Base-by-base conservation (phyloP, 92 coral and sea anemone species). In the Isaurus tuberculatus region DNA sequence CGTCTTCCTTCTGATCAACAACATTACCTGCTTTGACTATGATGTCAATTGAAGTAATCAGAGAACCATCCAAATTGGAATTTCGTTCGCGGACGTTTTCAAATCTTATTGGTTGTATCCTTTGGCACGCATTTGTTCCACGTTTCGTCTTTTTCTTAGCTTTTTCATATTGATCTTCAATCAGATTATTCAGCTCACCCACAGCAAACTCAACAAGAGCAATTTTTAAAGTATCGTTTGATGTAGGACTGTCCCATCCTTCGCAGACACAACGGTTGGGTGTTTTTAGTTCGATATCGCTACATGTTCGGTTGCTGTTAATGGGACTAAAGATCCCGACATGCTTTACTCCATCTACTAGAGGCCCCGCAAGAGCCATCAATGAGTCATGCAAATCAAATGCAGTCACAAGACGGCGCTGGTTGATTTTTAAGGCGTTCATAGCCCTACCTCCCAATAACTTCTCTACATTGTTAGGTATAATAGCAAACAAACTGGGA, bases 171-270 rank as follows among this genome's bases (percentile, higher is more conserved):
- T 84, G 91, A n/a, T 58, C 80, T 33, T 80, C 87, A 20, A 96
- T 57, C 57, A 70, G 55, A 80, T 94, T 88, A 57, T 96, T 96
- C 23, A 96, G 84, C 58, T 94, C 73, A 2, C 99, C 99, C 44
- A 92, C 83, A 16, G 97, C 99, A 70, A 96, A 96, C 86, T 96
- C 99, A 4, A 86, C 98, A 28, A 88, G 53, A 15, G 98, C 91
- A 15, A 94, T 85, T 70, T 85, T 87, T 3, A 81, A 32, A 2
- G 97, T 72, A n/a, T 91, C 89, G 82, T 92, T 92, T 11, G 91
- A 84, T 2, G 91, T 88, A 15, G 97, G 93, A 19, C 88, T 87
- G 49, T 92, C 94, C 98, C 98, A 94, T 4, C 98, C 98, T 44
- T 94, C 89, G 63, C 98, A 94, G 28, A 94, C 94, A 70, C 98